Conservation (phyloP, 2,888 invertebrate species). For the Cylloceria caligata region DNA sequence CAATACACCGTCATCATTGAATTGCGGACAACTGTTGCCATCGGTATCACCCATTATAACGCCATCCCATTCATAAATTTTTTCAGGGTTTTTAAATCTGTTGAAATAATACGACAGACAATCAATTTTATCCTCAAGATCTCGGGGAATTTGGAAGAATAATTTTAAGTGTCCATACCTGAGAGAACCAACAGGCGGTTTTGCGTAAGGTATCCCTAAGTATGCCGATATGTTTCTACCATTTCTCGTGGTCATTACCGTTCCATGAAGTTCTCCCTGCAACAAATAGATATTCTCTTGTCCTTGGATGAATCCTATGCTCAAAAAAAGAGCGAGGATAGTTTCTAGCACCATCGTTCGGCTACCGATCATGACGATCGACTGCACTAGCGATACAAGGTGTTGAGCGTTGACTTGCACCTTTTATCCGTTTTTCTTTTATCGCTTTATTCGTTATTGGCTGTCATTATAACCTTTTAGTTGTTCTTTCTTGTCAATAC, state of each 20-base stretch:
- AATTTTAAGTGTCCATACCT: slow-evolving; percentile 35
- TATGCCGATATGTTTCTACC: slow-evolving; percentile 53
- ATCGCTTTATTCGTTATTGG: no score
- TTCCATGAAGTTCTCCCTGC: background rate
- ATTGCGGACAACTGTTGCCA: slow-evolving; percentile 63
- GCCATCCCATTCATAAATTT: slow-evolving; percentile 50
- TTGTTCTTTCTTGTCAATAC: no score
- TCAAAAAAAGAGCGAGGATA: background rate
- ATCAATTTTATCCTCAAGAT: background rate
- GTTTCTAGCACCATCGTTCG: background rate
- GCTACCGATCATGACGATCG: background rate
- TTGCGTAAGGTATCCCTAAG: slow-evolving; percentile 66
- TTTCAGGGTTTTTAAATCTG: slow-evolving; percentile 68
- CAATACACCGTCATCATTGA: slow-evolving; percentile 27
- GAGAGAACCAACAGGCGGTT: slow-evolving; percentile 56
- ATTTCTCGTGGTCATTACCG: slow-evolving; percentile 30
- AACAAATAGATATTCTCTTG: background rate
- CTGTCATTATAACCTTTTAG: no score
- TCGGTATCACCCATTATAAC: slow-evolving; percentile 44
- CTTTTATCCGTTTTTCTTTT: no score
- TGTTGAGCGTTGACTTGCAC: no score
- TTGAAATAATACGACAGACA: background rate
- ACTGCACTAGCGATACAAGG: background rate
- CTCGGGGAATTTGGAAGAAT: background rate
- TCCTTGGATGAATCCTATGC: background rate